Evolutionary conservation across 2,113 vertebrate genomes (phyloP), one percentile per base, ranked within the genome.

Genomic region (Clarias macrocephalus): DNA sequence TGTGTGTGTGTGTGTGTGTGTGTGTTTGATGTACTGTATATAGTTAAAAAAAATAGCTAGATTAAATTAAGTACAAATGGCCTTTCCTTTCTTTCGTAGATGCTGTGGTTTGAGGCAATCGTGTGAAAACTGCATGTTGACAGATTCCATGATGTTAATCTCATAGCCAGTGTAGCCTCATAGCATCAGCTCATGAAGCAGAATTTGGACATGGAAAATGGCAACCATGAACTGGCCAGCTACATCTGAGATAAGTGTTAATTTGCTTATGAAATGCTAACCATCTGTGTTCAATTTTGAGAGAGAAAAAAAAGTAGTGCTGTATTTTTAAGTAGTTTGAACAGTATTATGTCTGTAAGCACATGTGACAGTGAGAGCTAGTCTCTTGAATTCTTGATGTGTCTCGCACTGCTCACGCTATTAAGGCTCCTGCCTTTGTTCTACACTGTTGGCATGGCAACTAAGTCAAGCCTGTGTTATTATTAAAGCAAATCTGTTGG

Each of bases 391-490:
- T 70, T 72, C 54, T 57, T 80, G 56, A n/a, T 88, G 57, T 83
- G 80, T 89, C 83, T 88, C 66, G 30, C 70, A 65, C 88, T 82
- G 90, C 88, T 85, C 81, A 87, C 89, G 72, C 80, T 66, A 82
- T 85, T 79, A 88, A 82, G 85, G 83, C 56, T 82, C 70, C 73
- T 88, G 88, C 63, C 88, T 92, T 91, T 91, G 89, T 91, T 89
- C 86, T 89, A 54, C 86, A 82, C 84, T 85, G 88, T 92, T 89
- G 90, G 82, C 89, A 91, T 91, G 89, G 91, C 90, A 91, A 92
- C 91, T 85, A 60, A 90, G 88, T 90, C 88, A 91, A 86, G 90
- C 89, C 84, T 88, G 79, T 54, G 72, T 75, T 91, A 85, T 87
- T 92, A 89, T 90, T 86, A 92, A 91, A 90, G 79, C 84, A 87